Percentiles rank a stretch among this genome's conserved stretches.
Conservation (phyloP, 2,888 invertebrate species). For the Petrolisthes cinctipes region DNA sequence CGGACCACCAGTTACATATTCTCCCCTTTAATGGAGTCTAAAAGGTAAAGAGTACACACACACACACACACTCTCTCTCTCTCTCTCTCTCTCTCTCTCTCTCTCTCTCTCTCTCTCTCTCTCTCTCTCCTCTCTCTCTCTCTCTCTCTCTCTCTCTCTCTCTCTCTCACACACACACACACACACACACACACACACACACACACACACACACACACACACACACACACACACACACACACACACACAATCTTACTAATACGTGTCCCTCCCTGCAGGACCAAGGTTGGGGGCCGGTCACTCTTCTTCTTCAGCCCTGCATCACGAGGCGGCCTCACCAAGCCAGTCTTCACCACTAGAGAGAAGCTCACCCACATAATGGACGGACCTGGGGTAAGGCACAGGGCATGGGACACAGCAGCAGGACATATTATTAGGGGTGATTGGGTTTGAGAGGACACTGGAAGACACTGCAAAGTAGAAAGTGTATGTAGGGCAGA, state of each 20-base stretch:
- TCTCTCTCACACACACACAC: neutral
- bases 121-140: neutral
- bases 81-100: neutral
- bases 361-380: constrained; percentile 39
- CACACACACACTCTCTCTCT: neutral
- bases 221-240: neutral
- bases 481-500: neutral
- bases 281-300: constrained; percentile 8
- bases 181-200: neutral
- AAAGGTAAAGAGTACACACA: too few species aligned
- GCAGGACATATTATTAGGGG: too few species aligned
- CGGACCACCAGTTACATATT: too few species aligned
- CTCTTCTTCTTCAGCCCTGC: constrained; percentile 62
- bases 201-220: neutral
- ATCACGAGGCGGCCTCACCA: constrained; percentile 54
- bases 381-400: constrained; percentile 24
- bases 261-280: neutral
- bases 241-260: neutral
- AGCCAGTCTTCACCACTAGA: constrained; percentile 61
- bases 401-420: neutral
- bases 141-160: neutral
- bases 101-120: neutral
- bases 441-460: neutral
- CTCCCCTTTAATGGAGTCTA: too few species aligned
- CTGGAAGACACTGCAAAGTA: neutral